Conservation (phyloP, 2,797 vertebrate species). For the Ispidina lecontei region DNA sequence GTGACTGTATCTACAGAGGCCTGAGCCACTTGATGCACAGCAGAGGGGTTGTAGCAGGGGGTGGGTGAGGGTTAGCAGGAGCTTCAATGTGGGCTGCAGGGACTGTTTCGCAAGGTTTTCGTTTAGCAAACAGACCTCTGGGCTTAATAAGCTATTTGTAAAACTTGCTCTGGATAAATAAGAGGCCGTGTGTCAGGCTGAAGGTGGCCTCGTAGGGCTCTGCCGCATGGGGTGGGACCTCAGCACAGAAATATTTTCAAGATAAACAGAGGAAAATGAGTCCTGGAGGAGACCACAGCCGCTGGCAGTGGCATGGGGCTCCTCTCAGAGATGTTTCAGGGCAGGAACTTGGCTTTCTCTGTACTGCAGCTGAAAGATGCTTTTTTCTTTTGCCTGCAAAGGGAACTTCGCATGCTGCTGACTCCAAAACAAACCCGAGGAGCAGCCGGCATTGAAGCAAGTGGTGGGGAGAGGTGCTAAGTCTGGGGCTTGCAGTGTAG, state of each 20-base stretch:
- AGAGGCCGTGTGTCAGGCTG: constrained; percentile 54
- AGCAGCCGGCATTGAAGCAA: not conserved
- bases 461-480: not conserved
- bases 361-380: not conserved
- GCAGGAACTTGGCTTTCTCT: constrained; percentile 42
- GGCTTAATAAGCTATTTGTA: constrained; percentile 65
- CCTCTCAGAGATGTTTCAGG: constrained; percentile 10
- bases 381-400: not conserved
- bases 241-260: constrained; percentile 69
- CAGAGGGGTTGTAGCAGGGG: not conserved
- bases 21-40: not conserved
- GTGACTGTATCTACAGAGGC: not conserved
- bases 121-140: constrained; percentile 33
- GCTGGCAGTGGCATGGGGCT: not conserved
- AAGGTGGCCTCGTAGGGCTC: constrained; percentile 29
- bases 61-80: not conserved
- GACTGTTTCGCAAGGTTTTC: not conserved
- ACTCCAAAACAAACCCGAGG: not conserved
- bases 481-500: not conserved
- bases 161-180: constrained; percentile 48
- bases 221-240: constrained; percentile 19
- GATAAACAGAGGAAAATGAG: constrained; percentile 72
- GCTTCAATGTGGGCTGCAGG: not conserved
- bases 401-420: not conserved
- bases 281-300: constrained; percentile 31